Conservation (phyloP, 2,888 invertebrate genomes). For the Pristionchus fissidentatus region DNA sequence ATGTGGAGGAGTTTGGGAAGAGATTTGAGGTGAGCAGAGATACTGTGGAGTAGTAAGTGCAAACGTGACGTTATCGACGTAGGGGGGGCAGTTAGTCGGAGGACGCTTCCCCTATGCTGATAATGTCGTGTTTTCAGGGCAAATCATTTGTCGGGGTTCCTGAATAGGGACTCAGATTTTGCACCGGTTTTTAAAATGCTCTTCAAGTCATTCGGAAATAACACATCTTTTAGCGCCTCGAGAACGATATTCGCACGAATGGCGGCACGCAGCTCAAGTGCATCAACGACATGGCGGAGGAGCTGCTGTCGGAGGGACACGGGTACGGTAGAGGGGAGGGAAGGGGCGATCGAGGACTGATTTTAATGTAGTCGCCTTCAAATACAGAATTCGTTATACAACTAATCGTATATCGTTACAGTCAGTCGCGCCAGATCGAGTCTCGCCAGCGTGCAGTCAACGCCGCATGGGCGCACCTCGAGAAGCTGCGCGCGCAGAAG, state of each 20-base stretch:
- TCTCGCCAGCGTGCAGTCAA: slow-evolving; percentile 87
- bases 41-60: neutral
- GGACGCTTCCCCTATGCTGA: too few relatives aligned
- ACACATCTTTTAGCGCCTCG: slow-evolving; percentile 85
- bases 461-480: slow-evolving; percentile 79
- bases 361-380: neutral
- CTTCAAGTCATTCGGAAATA: too few relatives aligned
- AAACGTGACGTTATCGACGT: neutral
- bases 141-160: too few relatives aligned
- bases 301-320: slow-evolving; percentile 88
- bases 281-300: slow-evolving; percentile 89
- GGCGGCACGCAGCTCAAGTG: slow-evolving; percentile 88
- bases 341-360: neutral
- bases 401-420: neutral
- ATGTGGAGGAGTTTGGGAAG: slow-evolving; percentile 91
- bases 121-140: slow-evolving; percentile 18
- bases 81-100: too few relatives aligned
- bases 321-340: too few relatives aligned
- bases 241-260: slow-evolving; percentile 90
- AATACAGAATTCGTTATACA: neutral
- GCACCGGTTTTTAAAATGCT: too few relatives aligned
- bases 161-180: too few relatives aligned
- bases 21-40: slow-evolving; percentile 86
- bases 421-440: slow-evolving; percentile 84
- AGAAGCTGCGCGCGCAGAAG: slow-evolving; percentile 59